These are phyloP conservation scores for Drosophila lini DNA, from an alignment of 1,140 invertebrate species.

Conservation along the genomic window DNA sequence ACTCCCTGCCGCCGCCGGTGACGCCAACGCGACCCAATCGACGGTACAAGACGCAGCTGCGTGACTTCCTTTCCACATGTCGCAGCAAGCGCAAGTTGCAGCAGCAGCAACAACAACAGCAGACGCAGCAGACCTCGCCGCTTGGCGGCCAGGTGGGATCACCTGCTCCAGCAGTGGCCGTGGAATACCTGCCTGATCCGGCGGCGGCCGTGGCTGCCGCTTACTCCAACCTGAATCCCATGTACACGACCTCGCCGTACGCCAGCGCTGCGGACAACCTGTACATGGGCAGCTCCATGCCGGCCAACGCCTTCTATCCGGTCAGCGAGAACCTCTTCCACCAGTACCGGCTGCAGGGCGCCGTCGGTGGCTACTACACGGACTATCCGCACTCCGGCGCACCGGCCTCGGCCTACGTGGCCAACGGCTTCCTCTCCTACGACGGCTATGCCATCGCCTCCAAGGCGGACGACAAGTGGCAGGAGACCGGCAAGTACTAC, in stretches of 20 bases:
- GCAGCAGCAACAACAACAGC: constrained; percentile 85
- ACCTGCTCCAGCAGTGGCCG: constrained; percentile 85
- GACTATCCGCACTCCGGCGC: constrained; percentile 88
- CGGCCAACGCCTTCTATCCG: constrained; percentile 90
- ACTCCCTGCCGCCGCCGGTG: constrained; percentile 85
- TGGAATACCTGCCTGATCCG: constrained; percentile 89
- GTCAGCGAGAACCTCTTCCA: constrained; percentile 94
- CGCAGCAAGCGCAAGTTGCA: constrained; percentile 94
- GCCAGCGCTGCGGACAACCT: constrained; percentile 87
- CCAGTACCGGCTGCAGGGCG: constrained; percentile 91
- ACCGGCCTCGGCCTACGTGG: constrained; percentile 87
- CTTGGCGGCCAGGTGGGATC: constrained; percentile 84
- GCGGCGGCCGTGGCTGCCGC: constrained; percentile 90
- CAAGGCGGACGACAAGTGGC: constrained; percentile 83
- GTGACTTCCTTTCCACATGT: constrained; percentile 96
- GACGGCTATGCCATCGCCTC: constrained; percentile 82
- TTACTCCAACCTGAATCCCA: constrained; percentile 93
- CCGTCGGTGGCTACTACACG: constrained; percentile 89
- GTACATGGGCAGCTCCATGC: constrained; percentile 88
- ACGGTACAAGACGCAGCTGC: constrained; percentile 95
- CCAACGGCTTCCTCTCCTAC: constrained; percentile 90
- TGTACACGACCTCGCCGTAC: constrained; percentile 88
- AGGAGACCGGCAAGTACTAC: constrained; percentile 83
- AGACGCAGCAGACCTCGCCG: constrained; percentile 83
- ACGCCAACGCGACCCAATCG: constrained; percentile 92